Evolutionary conservation across 2,797 vertebrate genomes (phyloP).

Genomic region (Balearica regulorum): DNA sequence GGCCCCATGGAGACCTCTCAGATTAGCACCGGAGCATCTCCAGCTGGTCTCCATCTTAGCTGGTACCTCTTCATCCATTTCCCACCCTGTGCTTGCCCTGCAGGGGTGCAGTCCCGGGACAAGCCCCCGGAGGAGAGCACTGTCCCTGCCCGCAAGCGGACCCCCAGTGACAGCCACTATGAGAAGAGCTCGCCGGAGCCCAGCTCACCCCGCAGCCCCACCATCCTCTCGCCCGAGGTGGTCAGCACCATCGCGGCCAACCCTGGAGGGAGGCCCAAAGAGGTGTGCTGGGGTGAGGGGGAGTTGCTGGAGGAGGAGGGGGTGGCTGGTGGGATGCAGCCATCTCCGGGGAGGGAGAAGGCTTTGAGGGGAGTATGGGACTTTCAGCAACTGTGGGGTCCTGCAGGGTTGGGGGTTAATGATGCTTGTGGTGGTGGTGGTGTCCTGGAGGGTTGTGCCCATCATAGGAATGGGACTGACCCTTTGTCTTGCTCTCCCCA

Average conservation of each 20-base stretch:
- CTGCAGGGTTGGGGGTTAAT: background rate
- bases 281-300: constrained; percentile 77
- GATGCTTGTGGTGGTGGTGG: background rate
- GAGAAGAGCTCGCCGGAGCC: constrained; percentile 79
- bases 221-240: constrained; percentile 91
- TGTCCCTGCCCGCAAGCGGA: constrained; percentile 71
- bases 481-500: constrained; percentile 56
- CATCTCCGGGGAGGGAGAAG: background rate
- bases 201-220: constrained; percentile 73
- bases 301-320: background rate
- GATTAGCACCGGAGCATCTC: background rate
- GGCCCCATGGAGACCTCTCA: background rate
- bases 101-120: constrained; percentile 85
- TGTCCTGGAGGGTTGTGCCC: background rate
- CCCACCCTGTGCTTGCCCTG: background rate
- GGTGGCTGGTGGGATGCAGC: background rate
- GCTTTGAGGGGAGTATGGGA: background rate
- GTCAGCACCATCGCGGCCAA: constrained; percentile 93
- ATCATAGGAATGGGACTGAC: background rate
- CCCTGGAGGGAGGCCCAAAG: constrained; percentile 94
- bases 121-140: constrained; percentile 75
- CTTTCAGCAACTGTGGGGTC: background rate
- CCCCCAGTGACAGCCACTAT: constrained; percentile 84
- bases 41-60: background rate
- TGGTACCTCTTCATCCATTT: background rate